A percentile compares a stretch with the other conserved stretches of the same genome.
Conservation (phyloP, 1,140 invertebrate genomes). For the Mizuhopecten yessoensis region DNA sequence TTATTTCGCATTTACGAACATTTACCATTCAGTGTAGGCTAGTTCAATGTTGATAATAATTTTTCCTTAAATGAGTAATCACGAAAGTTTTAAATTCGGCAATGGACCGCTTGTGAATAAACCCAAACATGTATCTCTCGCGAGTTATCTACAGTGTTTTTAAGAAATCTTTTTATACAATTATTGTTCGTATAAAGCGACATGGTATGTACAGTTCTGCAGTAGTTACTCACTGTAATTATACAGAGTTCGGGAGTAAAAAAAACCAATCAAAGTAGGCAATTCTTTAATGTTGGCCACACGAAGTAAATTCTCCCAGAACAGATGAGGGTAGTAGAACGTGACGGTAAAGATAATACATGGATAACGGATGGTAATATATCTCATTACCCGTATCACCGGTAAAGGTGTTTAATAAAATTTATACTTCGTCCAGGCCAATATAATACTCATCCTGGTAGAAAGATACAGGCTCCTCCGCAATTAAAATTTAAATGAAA, state of each 20-base stretch:
- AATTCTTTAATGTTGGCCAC: not conserved
- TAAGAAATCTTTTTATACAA: too few relatives aligned
- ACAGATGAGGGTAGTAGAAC: not conserved
- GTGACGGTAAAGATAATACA: not conserved
- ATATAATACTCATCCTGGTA: not conserved
- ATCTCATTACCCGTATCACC: too few relatives aligned
- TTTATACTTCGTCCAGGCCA: not conserved
- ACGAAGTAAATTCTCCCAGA: not conserved
- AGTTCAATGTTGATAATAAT: too few relatives aligned
- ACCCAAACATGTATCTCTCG: too few relatives aligned
- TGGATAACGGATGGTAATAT: not conserved
- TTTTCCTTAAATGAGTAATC: too few relatives aligned
- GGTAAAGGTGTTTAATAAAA: not conserved
- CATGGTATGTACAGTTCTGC: too few relatives aligned
- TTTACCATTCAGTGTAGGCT: too few relatives aligned
- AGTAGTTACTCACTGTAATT: not conserved
- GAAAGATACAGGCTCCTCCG: not conserved
- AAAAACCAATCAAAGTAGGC: not conserved
- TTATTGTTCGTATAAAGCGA: too few relatives aligned
- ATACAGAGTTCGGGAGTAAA: not conserved
- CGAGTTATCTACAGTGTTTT: too few relatives aligned
- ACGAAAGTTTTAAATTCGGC: too few relatives aligned
- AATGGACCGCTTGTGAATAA: too few relatives aligned
- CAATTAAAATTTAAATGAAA: not conserved
- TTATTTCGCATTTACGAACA: too few relatives aligned